A percentile compares a stretch with the other conserved stretches of the same genome.
Evolutionary conservation across 92 coral and sea anemone genomes (phyloP).

Genomic region (Plumapathes pennacea): DNA sequence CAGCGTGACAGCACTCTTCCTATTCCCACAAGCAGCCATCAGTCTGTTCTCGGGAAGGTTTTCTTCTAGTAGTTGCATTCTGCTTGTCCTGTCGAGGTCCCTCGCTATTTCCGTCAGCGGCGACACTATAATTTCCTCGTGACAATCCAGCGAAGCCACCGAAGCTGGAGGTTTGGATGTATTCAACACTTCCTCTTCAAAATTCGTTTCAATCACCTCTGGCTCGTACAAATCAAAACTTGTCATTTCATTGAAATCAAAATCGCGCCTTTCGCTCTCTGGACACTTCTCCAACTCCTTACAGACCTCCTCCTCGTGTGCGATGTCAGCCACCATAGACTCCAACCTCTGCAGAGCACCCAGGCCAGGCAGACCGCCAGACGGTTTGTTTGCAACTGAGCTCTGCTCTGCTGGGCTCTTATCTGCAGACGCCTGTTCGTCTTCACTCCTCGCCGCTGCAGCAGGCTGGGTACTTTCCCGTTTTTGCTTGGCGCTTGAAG

Average conservation of each 20-base stretch:
- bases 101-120: conserved; percentile 58
- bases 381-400: too few species aligned
- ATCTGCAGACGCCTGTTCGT: background rate
- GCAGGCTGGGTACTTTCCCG: background rate
- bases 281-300: conserved; percentile 57
- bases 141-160: conserved; percentile 79
- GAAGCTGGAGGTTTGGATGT: conserved; percentile 66
- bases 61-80: too few species aligned
- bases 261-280: conserved; percentile 57
- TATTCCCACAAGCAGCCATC: too few species aligned
- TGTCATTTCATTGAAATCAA: conserved; percentile 69
- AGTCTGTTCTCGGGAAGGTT: too few species aligned
- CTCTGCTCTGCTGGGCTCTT: background rate
- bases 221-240: conserved; percentile 45
- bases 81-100: too few species aligned
- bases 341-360: conserved; percentile 93
- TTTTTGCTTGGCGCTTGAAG: too few species aligned
- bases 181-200: conserved; percentile 26
- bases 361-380: too few species aligned
- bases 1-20: too few species aligned
- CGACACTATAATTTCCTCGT: conserved; percentile 81
- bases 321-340: conserved; percentile 99
- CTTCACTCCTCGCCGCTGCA: background rate
- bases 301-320: conserved; percentile 83
- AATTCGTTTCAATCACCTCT: conserved; percentile 18